phyloP scores from a whole-genome alignment of 1,140 invertebrate genomes.

The Pygmarrhopalites habei region DNA sequence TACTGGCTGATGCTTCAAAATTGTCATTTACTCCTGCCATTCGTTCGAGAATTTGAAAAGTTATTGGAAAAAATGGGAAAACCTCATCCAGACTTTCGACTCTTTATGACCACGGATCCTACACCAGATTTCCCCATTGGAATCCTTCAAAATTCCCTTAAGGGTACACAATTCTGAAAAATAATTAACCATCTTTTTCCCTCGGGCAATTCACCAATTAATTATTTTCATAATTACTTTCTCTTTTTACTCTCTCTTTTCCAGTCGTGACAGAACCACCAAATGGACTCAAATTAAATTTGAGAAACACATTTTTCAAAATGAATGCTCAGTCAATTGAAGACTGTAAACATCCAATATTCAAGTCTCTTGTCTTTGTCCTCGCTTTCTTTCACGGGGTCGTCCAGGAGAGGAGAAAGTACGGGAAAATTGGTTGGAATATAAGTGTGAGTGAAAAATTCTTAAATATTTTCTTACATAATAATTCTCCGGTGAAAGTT shows the following conservation, averaged over 20 bases:
- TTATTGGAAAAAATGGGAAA: conserved; percentile 65
- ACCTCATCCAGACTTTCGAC: conserved; percentile 79
- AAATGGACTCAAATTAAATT: conserved; percentile 78
- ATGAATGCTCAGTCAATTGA: conserved; percentile 62
- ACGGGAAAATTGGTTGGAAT: conserved; percentile 90
- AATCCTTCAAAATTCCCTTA: conserved; percentile 73
- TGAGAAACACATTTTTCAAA: conserved; percentile 81
- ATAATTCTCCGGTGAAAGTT: too few relatives aligned
- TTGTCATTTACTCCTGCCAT: conserved; percentile 74
- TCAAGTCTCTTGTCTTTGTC: conserved; percentile 71
- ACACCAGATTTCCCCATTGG: conserved; percentile 77
- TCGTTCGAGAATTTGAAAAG: conserved; percentile 72
- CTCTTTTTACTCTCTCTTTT: conserved; percentile 38
- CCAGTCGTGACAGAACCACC: conserved; percentile 81
- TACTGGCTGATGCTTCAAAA: conserved; percentile 87
- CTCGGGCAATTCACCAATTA: conserved; percentile 14
- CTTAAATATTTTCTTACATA: too few relatives aligned
- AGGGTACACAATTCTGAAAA: too few relatives aligned
- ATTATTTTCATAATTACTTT: conserved; percentile 12
- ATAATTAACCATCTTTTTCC: too few relatives aligned
- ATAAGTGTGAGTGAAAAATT: too few relatives aligned
- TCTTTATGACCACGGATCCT: conserved; percentile 86
- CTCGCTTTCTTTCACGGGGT: conserved; percentile 72
- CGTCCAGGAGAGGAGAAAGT: conserved; percentile 72
- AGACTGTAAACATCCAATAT: conserved; percentile 62